phyloP scores from a whole-genome alignment of 2,797 vertebrate species.

The Hippopotamyrus pictus region DNA sequence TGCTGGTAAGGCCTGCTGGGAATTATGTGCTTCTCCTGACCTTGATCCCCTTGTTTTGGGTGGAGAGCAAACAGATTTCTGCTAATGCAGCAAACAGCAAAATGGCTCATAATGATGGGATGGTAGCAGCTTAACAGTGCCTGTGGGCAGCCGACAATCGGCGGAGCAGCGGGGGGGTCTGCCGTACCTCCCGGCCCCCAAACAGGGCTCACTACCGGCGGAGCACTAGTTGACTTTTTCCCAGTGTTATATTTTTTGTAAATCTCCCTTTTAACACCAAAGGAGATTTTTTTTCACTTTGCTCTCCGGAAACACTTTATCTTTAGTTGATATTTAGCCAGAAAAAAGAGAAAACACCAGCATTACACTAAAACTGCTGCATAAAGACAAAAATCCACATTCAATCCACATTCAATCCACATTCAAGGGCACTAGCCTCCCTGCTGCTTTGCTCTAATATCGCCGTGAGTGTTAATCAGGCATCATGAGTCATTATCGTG shows the following conservation, averaged over 20 bases:
- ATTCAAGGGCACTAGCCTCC: not conserved
- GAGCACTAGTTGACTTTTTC: not conserved
- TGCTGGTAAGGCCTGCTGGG: not conserved
- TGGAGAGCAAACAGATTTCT: not conserved
- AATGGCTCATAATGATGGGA: not conserved
- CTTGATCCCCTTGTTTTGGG: not conserved
- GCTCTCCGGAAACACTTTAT: not conserved
- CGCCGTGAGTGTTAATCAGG: not conserved
- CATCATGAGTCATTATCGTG: not conserved
- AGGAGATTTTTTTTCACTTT: not conserved
- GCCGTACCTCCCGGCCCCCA: not conserved
- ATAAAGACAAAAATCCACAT: not conserved
- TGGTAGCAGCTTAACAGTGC: not conserved
- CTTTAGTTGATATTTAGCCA: not conserved
- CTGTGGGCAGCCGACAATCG: not conserved
- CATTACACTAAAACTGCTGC: not conserved
- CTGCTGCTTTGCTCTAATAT: not conserved
- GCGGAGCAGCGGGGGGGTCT: not conserved
- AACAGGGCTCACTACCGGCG: not conserved
- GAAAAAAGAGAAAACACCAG: not conserved
- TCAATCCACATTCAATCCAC: not conserved
- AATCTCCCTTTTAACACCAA: not conserved
- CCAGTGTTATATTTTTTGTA: not conserved
- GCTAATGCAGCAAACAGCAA: not conserved
- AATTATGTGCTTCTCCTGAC: not conserved